phyloP scores from a whole-genome alignment of 2,888 invertebrate species.

The Chaitophorus viminalis region DNA sequence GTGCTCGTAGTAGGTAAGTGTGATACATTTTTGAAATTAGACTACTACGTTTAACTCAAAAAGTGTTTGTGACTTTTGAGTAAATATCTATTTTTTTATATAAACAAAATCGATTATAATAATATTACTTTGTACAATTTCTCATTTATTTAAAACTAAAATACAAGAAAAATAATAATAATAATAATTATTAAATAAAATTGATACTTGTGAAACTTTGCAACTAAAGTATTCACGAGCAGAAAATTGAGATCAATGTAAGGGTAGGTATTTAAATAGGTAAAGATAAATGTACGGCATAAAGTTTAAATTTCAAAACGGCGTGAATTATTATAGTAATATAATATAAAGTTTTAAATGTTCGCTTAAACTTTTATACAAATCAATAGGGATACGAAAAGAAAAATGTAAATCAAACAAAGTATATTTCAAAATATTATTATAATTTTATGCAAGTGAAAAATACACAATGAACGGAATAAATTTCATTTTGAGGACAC shows the following conservation, averaged over 20 bases:
- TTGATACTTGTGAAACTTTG: neutral
- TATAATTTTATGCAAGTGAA: neutral
- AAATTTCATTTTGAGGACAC: neutral
- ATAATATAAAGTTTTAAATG: neutral
- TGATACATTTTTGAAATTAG: too few species aligned
- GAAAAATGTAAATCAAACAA: neutral
- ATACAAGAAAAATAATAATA: neutral
- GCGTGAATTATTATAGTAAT: neutral
- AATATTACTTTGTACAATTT: neutral
- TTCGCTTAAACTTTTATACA: neutral
- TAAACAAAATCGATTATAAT: neutral
- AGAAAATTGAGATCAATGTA: conserved; percentile 5
- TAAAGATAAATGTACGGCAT: neutral
- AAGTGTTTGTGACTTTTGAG: neutral
- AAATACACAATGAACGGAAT: neutral
- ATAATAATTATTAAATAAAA: neutral
- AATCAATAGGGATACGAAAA: neutral
- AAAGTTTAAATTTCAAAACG: neutral
- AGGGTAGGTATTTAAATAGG: neutral
- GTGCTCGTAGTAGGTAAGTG: too few species aligned
- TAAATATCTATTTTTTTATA: neutral
- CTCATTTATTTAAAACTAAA: neutral
- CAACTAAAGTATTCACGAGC: neutral
- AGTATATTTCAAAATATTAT: neutral
- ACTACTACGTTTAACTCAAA: too few species aligned